Conservation (phyloP, 2,888 invertebrate genomes). For the Bimastos eiseni region DNA sequence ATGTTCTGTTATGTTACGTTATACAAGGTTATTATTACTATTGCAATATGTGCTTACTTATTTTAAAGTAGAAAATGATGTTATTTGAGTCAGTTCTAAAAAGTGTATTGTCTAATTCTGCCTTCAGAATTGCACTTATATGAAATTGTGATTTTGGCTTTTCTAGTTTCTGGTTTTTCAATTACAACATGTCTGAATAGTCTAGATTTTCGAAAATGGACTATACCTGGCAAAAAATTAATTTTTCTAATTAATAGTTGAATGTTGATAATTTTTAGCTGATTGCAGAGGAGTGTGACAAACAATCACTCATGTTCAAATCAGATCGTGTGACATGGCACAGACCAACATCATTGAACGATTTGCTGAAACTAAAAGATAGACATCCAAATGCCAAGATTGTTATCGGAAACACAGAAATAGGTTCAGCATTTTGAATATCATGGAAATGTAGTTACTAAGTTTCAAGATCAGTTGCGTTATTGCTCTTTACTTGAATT, state of each 20-base stretch:
- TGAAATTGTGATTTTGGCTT: too few species aligned
- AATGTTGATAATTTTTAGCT: slow-evolving; percentile 66
- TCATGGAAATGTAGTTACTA: neutral
- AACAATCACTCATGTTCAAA: slow-evolving; percentile 61
- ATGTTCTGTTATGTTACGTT: neutral
- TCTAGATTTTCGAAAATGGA: neutral
- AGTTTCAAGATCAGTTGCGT: neutral
- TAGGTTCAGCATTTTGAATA: slow-evolving; percentile 67
- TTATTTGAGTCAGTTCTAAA: too few species aligned
- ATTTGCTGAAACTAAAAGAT: slow-evolving; percentile 73
- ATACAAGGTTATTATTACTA: too few species aligned
- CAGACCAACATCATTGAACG: slow-evolving; percentile 71
- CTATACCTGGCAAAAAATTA: neutral
- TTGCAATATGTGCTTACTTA: too few species aligned
- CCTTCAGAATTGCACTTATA: too few species aligned
- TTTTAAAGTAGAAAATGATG: too few species aligned
- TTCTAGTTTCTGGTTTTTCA: too few species aligned
- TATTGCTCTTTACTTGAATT: neutral
- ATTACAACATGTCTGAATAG: neutral
- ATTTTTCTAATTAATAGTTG: neutral
- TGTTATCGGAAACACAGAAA: slow-evolving; percentile 85
- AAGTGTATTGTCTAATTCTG: too few species aligned
- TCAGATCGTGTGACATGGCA: slow-evolving; percentile 75
- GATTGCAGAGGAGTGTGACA: slow-evolving; percentile 26
- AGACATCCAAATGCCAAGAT: slow-evolving; percentile 60